Percentiles rank a stretch among this genome's conserved stretches.
Conservation (phyloP, 2,797 vertebrate genomes). For the Hybognathus amarus region DNA sequence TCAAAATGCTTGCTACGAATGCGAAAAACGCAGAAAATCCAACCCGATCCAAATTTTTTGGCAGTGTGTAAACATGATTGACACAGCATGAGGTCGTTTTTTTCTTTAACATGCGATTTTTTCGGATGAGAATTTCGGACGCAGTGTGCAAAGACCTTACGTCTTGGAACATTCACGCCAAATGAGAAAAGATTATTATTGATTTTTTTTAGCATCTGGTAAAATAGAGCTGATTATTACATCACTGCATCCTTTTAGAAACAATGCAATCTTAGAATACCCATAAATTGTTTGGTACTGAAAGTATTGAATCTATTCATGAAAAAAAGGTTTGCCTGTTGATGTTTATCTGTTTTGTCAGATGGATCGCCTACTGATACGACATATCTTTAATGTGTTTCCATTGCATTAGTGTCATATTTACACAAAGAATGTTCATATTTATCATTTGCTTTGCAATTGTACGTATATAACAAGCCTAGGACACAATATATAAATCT, state of each 20-base stretch:
- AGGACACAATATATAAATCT: conserved; percentile 33
- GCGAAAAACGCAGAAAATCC: too few relatives aligned
- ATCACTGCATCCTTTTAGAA: conserved; percentile 10
- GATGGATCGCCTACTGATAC: conserved; percentile 11
- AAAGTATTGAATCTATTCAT: conserved; percentile 6
- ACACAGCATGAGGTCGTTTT: too few relatives aligned
- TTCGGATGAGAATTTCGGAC: too few relatives aligned
- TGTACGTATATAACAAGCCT: conserved; percentile 19
- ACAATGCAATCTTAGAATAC: neutral
- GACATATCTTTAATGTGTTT: conserved; percentile 24
- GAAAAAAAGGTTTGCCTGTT: neutral
- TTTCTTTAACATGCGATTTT: too few relatives aligned
- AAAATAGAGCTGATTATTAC: conserved; percentile 18
- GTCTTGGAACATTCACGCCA: neutral
- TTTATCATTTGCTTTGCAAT: conserved; percentile 27
- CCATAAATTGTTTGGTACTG: neutral
- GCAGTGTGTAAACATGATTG: too few relatives aligned
- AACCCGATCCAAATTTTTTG: too few relatives aligned
- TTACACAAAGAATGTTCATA: conserved; percentile 44
- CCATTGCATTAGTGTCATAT: conserved; percentile 37
- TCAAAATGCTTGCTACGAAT: too few relatives aligned
- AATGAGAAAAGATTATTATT: neutral
- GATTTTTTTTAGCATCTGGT: neutral
- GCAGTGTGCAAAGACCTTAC: neutral
- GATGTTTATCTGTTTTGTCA: conserved; percentile 12